Conservation (phyloP, 2,113 vertebrate species). For the Aegotheles bennettii region DNA sequence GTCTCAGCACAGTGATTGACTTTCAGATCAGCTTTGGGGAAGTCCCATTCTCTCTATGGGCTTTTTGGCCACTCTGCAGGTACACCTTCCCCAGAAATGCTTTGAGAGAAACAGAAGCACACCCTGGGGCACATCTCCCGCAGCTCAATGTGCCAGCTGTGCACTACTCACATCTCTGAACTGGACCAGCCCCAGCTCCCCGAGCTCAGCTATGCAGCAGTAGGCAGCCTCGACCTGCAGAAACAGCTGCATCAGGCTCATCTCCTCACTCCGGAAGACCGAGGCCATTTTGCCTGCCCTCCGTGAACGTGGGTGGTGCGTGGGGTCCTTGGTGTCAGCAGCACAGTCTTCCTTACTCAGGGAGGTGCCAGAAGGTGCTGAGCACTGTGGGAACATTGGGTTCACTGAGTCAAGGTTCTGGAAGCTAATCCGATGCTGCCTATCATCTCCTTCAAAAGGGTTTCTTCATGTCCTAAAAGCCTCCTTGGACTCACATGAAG, state of each 20-base stretch:
- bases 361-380: background rate
- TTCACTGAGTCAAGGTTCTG: background rate
- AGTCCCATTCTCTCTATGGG: rapidly evolving
- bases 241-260: conserved; percentile 78
- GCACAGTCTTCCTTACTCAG: background rate
- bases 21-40: background rate
- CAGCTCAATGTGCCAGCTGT: background rate
- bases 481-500: background rate
- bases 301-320: background rate
- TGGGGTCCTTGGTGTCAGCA: background rate
- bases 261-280: conserved; percentile 79
- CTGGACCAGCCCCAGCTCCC: conserved; percentile 80
- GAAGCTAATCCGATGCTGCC: background rate
- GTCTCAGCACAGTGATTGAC: background rate
- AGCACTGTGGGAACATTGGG: background rate
- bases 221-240: conserved; percentile 82
- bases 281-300: conserved; percentile 57
- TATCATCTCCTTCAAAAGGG: background rate
- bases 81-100: background rate
- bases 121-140: rapidly evolving
- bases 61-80: background rate
- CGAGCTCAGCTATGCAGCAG: conserved; percentile 78
- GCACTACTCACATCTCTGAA: conserved; percentile 78
- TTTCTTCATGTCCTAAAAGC: background rate
- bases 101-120: background rate